phyloP scores from a whole-genome alignment of 2,888 invertebrate species.

The Nudaria mundana region DNA sequence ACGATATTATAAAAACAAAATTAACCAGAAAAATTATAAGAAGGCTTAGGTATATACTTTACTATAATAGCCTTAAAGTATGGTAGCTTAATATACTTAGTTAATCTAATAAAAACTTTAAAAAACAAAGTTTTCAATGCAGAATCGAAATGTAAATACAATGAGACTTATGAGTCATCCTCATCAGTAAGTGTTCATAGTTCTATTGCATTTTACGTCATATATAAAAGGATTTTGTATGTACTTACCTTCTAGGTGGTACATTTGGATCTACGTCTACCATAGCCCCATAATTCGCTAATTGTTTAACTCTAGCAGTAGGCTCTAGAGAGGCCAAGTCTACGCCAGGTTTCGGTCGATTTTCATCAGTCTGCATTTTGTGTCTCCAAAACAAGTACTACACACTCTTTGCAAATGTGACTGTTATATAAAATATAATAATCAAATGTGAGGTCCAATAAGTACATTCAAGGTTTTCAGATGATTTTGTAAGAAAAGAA shows the following conservation, averaged over 20 bases:
- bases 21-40: too few relatives aligned
- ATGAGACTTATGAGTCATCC: slow-evolving; percentile 1
- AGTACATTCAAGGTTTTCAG: too few relatives aligned
- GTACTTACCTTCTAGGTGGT: slow-evolving; percentile 86
- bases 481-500: too few relatives aligned
- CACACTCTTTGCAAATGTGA: neutral
- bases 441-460: too few relatives aligned
- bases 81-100: too few relatives aligned
- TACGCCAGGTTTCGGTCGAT: slow-evolving; percentile 44
- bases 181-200: neutral
- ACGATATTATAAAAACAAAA: too few relatives aligned
- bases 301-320: slow-evolving; percentile 83
- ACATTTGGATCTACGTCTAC: slow-evolving; percentile 88
- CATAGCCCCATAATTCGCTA: slow-evolving; percentile 85
- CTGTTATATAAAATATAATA: neutral
- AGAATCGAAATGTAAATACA: too few relatives aligned
- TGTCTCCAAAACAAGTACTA: neutral
- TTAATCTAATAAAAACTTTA: too few relatives aligned
- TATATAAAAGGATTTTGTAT: neutral
- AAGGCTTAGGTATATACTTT: too few relatives aligned
- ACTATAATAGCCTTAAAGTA: too few relatives aligned
- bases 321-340: slow-evolving; percentile 81
- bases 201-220: neutral
- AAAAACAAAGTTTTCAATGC: too few relatives aligned
- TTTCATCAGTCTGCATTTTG: slow-evolving; percentile 61